Conservation (phyloP, 2,113 vertebrate genomes). For the Blennius ocellaris region DNA sequence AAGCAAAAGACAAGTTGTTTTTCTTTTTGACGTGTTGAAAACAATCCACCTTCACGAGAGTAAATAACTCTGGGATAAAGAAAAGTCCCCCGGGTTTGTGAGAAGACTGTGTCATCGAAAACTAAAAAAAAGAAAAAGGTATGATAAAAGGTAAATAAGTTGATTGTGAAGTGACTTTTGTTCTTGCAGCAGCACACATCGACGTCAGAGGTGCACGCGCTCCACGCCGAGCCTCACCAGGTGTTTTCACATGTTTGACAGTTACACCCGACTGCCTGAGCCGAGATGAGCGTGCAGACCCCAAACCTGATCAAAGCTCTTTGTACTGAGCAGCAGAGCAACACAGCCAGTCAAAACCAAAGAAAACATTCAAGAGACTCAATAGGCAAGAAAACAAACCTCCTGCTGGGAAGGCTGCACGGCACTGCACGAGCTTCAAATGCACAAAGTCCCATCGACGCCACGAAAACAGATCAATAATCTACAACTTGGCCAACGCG, state of each 20-base stretch:
- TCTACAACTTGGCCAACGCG: neutral
- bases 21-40: too few relatives aligned
- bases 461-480: neutral
- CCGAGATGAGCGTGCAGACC: neutral
- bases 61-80: too few relatives aligned
- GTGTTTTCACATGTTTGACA: neutral
- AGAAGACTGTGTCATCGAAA: neutral
- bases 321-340: neutral
- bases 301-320: conserved; percentile 1
- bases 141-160: neutral
- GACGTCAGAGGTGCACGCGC: neutral
- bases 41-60: too few relatives aligned
- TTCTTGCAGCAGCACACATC: neutral
- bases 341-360: neutral
- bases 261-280: neutral
- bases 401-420: neutral
- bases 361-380: neutral
- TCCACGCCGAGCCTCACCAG: neutral
- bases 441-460: neutral
- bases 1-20: too few relatives aligned
- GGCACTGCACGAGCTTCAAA: neutral
- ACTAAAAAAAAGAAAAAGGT: neutral
- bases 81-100: too few relatives aligned
- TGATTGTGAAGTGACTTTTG: neutral
- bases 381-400: neutral